phyloP scores from a whole-genome alignment of 2,888 invertebrate species.

The Actias luna region DNA sequence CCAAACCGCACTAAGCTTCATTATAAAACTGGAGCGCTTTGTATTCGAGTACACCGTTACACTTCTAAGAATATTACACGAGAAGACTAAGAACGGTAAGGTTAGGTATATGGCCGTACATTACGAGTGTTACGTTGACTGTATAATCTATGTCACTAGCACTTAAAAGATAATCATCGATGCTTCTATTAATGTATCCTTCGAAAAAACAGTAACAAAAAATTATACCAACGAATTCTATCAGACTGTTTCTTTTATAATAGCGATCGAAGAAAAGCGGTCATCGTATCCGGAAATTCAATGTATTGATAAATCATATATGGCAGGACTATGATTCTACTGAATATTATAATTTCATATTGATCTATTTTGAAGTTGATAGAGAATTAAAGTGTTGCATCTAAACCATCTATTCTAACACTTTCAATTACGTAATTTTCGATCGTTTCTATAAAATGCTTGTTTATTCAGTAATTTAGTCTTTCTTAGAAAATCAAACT shows the following conservation, averaged over 20 bases:
- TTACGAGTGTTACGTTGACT: conserved; percentile 65
- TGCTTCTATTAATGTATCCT: conserved; percentile 50
- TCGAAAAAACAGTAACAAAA: conserved; percentile 50
- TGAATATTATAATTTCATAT: conserved; percentile 42
- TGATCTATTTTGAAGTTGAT: background rate
- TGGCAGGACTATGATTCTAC: conserved; percentile 49
- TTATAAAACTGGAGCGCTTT: conserved; percentile 65
- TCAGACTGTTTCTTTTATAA: conserved; percentile 26
- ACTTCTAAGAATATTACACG: conserved; percentile 61
- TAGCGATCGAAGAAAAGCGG: conserved; percentile 34
- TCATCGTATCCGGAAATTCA: conserved; percentile 43
- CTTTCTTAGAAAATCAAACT: background rate
- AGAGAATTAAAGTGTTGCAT: background rate
- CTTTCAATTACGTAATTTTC: background rate
- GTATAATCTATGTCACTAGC: conserved; percentile 61
- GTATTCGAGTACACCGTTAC: conserved; percentile 60
- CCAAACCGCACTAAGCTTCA: conserved; percentile 49
- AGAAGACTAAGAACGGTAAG: conserved; percentile 62
- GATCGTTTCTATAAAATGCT: background rate
- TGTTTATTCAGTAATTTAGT: background rate
- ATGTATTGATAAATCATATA: conserved; percentile 50
- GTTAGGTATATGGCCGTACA: conserved; percentile 47
- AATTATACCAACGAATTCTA: conserved; percentile 33
- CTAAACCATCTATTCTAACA: background rate
- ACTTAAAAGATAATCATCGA: conserved; percentile 57